Evolutionary conservation across 2,797 vertebrate genomes (phyloP), one percentile per base, ranked within the genome.

Genomic region (Pterois miles): DNA sequence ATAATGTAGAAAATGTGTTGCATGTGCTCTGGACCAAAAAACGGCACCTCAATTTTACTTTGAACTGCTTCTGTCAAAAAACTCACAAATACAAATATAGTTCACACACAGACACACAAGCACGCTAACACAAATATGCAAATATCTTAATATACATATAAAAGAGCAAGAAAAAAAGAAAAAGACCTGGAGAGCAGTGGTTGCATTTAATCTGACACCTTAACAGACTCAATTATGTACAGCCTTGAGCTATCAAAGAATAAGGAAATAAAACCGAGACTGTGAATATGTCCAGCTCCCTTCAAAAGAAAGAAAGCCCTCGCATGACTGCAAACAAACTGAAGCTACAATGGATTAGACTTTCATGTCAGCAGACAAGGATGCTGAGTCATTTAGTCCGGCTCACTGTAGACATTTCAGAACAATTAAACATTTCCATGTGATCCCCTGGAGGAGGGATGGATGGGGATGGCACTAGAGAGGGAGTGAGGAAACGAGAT

Each of bases 391-490:
- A 89, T 86, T 83, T 71, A 65, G 71, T 87, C 62, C 68, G 74
- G 58, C 78, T 78, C 58, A 60, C 67, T 87, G 50, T 74, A 72
- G 74, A 77, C 72, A 80, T 85, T 91, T 90, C 69, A 82, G 71
- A 92, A 87, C 76, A 91, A 88, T 89, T 85, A 85, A 84, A 82
- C 60, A 83, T 84, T 87, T 90, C 73, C n/a, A 46, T 67, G 76
- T 71, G 65, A 83, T 86, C 63, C 75, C 78, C 58, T 23, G 10
- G 71, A 84, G 78, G 75, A 69, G 16, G 22, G 25, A 85, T 1
- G 31, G 43, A 59, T 71, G 65, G 48, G 11, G 40, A 68, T 52
- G 58, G 43, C 25, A 56, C 48, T 48, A 31, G 33, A 38, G 8
- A 75, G 57, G 34, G 6, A 73, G 56, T 31, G 52, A 76, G 29